Base-by-base conservation (phyloP, 2,113 vertebrate genomes). In the Abramis brama region DNA sequence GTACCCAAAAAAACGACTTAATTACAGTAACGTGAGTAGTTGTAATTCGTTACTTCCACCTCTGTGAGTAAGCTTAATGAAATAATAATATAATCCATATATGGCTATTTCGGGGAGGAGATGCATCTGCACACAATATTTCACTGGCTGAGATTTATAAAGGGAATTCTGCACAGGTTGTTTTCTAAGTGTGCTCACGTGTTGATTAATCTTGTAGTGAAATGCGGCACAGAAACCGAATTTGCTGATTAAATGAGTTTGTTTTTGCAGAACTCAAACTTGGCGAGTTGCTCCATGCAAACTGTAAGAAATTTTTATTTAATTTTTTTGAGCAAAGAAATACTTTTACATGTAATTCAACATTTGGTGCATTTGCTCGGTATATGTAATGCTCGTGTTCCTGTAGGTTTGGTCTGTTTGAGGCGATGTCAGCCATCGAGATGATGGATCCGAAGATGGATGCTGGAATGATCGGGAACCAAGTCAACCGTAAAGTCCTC, bases 371-470 rank as follows among this genome's bases (percentile, higher is more conserved):
- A 6, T 45, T 11, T 0, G 1, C 27, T 13, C 23, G 27, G 45
- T 6, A 1, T 9, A 19, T 0, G 1, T 52, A 33, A 71, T 19
- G 10, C 55, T 66, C 4, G 0, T 13, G 71, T 86, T 60, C 2
- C 88, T 55, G 60, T 90, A 99, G 98, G 81, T 99, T 99, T 94
- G 98, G 98, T 77, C 94, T 99, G 83, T 99, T 99, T 94, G 98
- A 99, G 95, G 98, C 98, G 76, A 99, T 99, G 98, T 99, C 98
- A 86, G 98, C 98, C 85, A 99, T 99, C 91, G 98, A 99, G 94
- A 99, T 99, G 98, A 99, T 99, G 98, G 98, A 99, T 93, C 98
- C 98, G 17, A 99, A 99, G 90, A 99, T 99, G 98, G 98, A 99
- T 89, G 98, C 98, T 64, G 98, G 98, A 76, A 99, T 99, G 98